Base-by-base conservation (phyloP, 2,888 invertebrate species). In the Muschampia plurimacula region DNA sequence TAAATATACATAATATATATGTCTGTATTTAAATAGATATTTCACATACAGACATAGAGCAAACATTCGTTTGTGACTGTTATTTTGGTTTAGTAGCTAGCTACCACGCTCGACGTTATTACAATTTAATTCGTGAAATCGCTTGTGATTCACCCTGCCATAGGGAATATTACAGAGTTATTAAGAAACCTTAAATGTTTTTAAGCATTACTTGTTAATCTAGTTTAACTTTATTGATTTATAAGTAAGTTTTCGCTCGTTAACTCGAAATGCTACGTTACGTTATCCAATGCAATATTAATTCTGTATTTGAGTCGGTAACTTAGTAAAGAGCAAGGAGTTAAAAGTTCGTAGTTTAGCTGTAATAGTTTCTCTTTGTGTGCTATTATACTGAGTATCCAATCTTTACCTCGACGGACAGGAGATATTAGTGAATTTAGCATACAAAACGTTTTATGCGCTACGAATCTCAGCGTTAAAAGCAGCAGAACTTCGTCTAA, bases 261-360 rank as follows among this genome's bases (percentile, higher is more conserved):
- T 57, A 22, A 44, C 44, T 41, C 62, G 41, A 62, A 62, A 41
- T 10, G 15, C 62, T 32, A 41, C 62, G 41, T 41, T 62, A n/a
- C 41, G 9, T 22, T 22, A 22, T 22, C 52, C 22, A 46, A 59
- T 55, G 70, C 70, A 65, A 46, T 55, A 70, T 57, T 57, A 49
- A 70, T 59, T 22, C 15, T 32, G 44, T 39, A 70, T 65, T 70
- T 64, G 57, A 65, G 64, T 65, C 65, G 39, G 63, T 22, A 46
- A 41, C 64, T 65, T 32, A 64, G 41, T 36, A 6, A 46, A 60
- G 46, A 41, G 36, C 52, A 8, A 2, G 32, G 2, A 28, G 32
- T 32, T 55, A 55, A 4, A 55, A 13, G 46, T 46, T 13, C 13
- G 46, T 7, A 46, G 46, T 13, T 12, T 44, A 10, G 44, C 10